Conservation (phyloP, 2,113 vertebrate genomes). For the Jaculus jaculus region DNA sequence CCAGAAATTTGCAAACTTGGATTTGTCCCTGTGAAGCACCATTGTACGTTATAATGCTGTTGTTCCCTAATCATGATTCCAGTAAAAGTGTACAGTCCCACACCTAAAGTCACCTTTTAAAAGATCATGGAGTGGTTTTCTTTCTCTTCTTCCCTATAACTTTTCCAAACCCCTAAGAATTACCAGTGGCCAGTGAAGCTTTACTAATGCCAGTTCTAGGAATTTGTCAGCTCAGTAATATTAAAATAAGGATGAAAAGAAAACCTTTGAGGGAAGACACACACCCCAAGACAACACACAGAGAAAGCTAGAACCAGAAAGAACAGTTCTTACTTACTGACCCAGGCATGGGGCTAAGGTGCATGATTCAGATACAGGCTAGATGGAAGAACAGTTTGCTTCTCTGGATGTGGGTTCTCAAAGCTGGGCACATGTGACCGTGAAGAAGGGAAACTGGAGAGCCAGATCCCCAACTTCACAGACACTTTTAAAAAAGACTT, state of each 20-base stretch:
- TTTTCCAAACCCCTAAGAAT: background rate
- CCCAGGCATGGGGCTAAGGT: background rate
- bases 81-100: background rate
- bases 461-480: background rate
- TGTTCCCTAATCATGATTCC: slow-evolving; percentile 20
- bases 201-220: slow-evolving; percentile 1
- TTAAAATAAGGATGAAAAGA: background rate
- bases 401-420: background rate
- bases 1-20: slow-evolving; percentile 47
- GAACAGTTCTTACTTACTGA: background rate
- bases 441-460: background rate
- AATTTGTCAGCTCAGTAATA: background rate
- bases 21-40: background rate
- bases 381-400: background rate
- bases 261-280: background rate
- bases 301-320: background rate
- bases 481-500: background rate
- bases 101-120: slow-evolving; percentile 23
- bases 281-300: background rate
- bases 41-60: background rate
- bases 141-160: background rate
- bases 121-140: background rate
- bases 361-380: background rate
- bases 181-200: background rate
- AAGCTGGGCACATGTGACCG: background rate